phyloP scores from a whole-genome alignment of 2,888 invertebrate genomes.

The Oscheius myriophilus region DNA sequence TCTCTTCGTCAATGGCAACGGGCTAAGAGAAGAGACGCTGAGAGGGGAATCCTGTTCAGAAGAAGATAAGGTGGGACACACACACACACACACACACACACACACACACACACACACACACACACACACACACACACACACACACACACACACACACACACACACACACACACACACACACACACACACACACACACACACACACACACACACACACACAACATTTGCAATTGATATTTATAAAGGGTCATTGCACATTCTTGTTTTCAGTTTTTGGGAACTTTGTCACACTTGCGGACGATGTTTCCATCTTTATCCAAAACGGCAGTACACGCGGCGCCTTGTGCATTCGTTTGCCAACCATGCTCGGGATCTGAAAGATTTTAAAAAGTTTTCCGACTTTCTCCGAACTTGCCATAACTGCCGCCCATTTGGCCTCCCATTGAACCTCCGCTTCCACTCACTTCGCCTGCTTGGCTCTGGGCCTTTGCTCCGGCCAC shows the following conservation, averaged over 20 bases:
- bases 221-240: too few relatives aligned
- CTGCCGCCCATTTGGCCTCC: neutral
- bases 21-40: slow-evolving; percentile 79
- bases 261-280: neutral
- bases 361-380: slow-evolving; percentile 5
- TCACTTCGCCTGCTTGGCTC: neutral
- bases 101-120: too few relatives aligned
- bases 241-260: too few relatives aligned
- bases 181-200: too few relatives aligned
- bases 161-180: too few relatives aligned
- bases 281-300: slow-evolving; percentile 8
- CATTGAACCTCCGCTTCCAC: neutral
- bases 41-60: slow-evolving; percentile 85
- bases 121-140: too few relatives aligned
- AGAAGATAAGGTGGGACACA: too few relatives aligned
- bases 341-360: slow-evolving; percentile 1
- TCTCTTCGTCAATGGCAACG: slow-evolving; percentile 80
- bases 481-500: slow-evolving; percentile 3
- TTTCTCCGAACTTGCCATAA: neutral
- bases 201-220: too few relatives aligned
- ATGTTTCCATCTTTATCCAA: slow-evolving; percentile 4
- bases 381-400: neutral
- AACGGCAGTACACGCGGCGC: neutral
- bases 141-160: too few relatives aligned
- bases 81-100: too few relatives aligned